These are phyloP conservation scores for Hepsetus odoe DNA, from an alignment of 2,113 vertebrate genomes.

Conservation along the genomic window DNA sequence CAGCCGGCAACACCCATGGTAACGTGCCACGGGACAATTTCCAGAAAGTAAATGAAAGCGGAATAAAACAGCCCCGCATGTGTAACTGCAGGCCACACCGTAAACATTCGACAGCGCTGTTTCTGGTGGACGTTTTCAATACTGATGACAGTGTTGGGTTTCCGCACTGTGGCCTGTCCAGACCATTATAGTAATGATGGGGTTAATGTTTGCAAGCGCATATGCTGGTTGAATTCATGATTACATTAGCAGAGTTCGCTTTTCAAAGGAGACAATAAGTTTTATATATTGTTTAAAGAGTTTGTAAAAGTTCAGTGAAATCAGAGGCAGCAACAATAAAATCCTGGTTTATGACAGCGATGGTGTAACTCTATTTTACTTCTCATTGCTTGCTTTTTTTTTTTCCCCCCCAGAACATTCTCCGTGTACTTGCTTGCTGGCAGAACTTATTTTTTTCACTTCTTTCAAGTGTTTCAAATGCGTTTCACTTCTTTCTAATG, in stretches of 20 bases:
- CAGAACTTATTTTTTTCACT: too few species aligned
- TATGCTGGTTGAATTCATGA: neutral
- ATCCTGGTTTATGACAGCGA: too few species aligned
- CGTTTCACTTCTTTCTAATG: too few species aligned
- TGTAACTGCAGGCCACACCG: conserved; percentile 60
- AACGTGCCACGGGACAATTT: conserved; percentile 74
- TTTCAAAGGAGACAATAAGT: neutral
- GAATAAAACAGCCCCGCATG: conserved; percentile 71
- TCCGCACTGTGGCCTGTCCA: conserved; percentile 60
- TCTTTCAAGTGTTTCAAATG: too few species aligned
- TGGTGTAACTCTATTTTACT: too few species aligned
- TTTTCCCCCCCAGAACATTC: too few species aligned
- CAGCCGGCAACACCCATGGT: conserved; percentile 61
- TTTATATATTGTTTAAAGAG: neutral
- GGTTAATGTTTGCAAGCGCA: neutral
- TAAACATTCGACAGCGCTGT: conserved; percentile 57
- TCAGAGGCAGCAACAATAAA: neutral
- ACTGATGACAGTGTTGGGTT: conserved; percentile 58
- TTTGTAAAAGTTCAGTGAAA: neutral
- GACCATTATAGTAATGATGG: conserved; percentile 60
- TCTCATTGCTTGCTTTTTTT: too few species aligned
- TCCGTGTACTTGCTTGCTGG: too few species aligned
- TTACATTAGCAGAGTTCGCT: neutral
- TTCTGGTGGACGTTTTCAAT: conserved; percentile 22
- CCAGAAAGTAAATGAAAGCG: conserved; percentile 67